Evolutionary conservation across 2,888 invertebrate species (phyloP), one percentile per base, ranked within the genome.

Genomic region (Camptogramma bilineatum): DNA sequence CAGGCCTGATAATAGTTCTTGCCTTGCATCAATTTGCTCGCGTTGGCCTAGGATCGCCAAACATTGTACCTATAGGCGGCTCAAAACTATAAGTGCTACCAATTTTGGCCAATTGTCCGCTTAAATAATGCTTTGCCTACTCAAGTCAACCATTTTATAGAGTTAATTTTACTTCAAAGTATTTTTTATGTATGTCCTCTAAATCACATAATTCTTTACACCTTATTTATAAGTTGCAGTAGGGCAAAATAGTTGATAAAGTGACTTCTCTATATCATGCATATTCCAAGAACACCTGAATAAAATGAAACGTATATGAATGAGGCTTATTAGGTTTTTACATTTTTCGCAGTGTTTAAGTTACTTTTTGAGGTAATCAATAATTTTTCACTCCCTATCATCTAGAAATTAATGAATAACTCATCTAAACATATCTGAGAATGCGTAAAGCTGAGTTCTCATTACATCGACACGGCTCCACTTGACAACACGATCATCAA

Each of bases 321-420:
- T 42, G 8, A 16, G 16, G 42, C 2, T 16, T 16, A 13, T 44
- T 44, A 42, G n/a, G n/a, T n/a, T n/a, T 44, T 17, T 44, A 44
- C 17, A 44, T 16, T 17, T 17, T 16, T 7, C 8, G 24, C 8
- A 24, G 34, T 52, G 4, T 47, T 47, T 52, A 63, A 58, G 57
- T 53, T 58, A 63, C 63, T 58, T 53, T 28, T 31, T 58, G 63
- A 63, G 63, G 63, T 63, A 58, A 46, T 50, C n/a, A 54, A 44
- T 44, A 16, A 42, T 44, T 44, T 44, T 44, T 17, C 39, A 39
- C 13, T 34, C 2, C 34, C 1, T 16, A 16, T 16, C 16, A 16
- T 5, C 34, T 39, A 13, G 34, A 39, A 39, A 39, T 39, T 39
- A 39, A 34, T 34, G 34, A 34, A 10, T 34, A 34, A 34, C 34